Base-by-base conservation (phyloP, 2,888 invertebrate species). In the Abrostola triplasia region DNA sequence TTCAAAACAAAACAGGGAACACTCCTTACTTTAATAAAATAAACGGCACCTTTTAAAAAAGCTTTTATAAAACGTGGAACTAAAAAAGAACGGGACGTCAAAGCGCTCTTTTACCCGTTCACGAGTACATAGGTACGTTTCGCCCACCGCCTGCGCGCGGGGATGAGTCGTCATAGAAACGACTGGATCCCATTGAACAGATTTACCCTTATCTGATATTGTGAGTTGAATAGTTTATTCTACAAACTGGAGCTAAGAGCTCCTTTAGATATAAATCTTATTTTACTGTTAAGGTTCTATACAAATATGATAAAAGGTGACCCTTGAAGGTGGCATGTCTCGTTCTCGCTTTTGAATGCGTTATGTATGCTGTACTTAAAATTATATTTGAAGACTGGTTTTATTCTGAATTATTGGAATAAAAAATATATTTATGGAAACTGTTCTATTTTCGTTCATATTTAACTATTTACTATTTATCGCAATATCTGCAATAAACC, bases 161-260 rank as follows among this genome's bases (percentile, higher is more conserved):
- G 88, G 90, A 86, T 88, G 84, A 86, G 89, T 92, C 83, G 88
- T 79, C 91, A 92, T 90, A 88, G 91, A 84, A 78, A 93, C 90
- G 84, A 80, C 82, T 79, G 84, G 84, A 90, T 90, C 89, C 87
- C 84, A 89, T 90, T 92, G 89, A 92, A 85, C 82, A 88, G 89
- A 87, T 90, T 88, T 88, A 86, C 90, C 89, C 84, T 91, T 79
- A 91, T 91, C 91, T 87, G 89, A 91, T 92, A 90, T 88, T 88
- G 87, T 86, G 87, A 89, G 84, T 83, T 90, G 88, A 91, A 92
- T 91, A 91, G 90, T 91, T 88, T 90, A 91, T 90, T 85, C 88
- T 83, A 77, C 76, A 88, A 87, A 89, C 86, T 83, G 83, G 68
- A 72, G 72, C 77, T 78, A 80, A 83, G 80, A 89, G 81, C 85